Conservation (phyloP, 1,140 invertebrate genomes). For the Diplogasteroides magnus region DNA sequence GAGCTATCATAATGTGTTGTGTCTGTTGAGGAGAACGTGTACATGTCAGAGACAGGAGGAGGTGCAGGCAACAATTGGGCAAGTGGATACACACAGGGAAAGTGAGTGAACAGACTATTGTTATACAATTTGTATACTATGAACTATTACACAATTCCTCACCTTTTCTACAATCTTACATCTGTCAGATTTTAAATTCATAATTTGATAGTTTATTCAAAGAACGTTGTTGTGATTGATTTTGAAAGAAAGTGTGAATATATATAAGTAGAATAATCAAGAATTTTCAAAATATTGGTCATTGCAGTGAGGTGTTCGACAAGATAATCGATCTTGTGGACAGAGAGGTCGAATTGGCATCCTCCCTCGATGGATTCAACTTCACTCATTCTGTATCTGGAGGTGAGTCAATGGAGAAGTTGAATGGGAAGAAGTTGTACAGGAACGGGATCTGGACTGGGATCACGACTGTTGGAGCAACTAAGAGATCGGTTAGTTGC, state of each 20-base stretch:
- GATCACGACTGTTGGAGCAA: conserved; percentile 86
- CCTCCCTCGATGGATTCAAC: conserved; percentile 97
- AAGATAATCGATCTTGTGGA: conserved; percentile 99
- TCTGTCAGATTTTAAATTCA: no score
- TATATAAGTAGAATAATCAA: no score
- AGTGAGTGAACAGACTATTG: conserved; percentile 6
- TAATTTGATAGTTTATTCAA: neutral
- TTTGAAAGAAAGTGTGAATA: no score
- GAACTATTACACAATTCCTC: neutral
- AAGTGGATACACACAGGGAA: conserved; percentile 72
- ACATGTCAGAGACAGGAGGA: conserved; percentile 91
- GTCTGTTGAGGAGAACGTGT: conserved; percentile 78
- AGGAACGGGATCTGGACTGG: conserved; percentile 95
- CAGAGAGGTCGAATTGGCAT: conserved; percentile 93
- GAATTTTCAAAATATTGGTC: no score
- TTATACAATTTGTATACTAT: neutral
- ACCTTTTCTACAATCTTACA: no score
- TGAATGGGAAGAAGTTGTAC: neutral
- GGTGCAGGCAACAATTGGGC: conserved; percentile 99
- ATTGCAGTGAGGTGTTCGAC: conserved; percentile 77
- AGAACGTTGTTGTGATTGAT: neutral
- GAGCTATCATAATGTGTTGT: neutral
- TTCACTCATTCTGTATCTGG: conserved; percentile 97
- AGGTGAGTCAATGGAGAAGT: neutral
- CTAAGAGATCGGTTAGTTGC: conserved; percentile 71